Conservation (phyloP, 2,888 invertebrate genomes). For the Pterostichus niger region DNA sequence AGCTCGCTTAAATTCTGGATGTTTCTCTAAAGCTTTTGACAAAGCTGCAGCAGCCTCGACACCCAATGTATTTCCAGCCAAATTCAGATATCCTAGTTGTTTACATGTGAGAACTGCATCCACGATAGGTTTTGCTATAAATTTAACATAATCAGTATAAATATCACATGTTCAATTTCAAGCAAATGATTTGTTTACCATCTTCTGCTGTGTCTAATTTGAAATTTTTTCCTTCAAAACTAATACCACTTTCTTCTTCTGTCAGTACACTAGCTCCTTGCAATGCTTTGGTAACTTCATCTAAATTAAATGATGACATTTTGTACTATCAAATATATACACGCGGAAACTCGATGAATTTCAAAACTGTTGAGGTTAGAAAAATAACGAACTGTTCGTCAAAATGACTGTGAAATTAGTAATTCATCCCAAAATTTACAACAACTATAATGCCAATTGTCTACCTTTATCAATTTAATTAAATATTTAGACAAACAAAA, state of each 20-base stretch:
- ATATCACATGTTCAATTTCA: conserved; percentile 52
- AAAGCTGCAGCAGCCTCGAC: conserved; percentile 93
- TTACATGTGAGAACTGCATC: conserved; percentile 86
- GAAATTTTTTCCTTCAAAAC: conserved; percentile 88
- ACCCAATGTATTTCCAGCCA: conserved; percentile 96
- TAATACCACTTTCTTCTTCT: conserved; percentile 81
- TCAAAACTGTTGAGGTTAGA: conserved; percentile 55
- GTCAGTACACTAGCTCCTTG: conserved; percentile 76
- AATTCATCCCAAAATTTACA: not conserved
- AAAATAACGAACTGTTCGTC: conserved; percentile 60
- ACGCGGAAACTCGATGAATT: conserved; percentile 50
- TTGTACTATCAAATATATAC: conserved; percentile 67
- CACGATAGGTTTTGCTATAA: conserved; percentile 85
- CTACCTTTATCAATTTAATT: not conserved
- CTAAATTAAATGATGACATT: conserved; percentile 80
- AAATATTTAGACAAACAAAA: not conserved
- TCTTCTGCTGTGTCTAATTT: conserved; percentile 89
- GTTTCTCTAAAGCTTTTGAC: conserved; percentile 87
- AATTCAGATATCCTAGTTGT: conserved; percentile 85
- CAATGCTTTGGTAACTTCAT: conserved; percentile 79
- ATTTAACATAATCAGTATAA: conserved; percentile 63
- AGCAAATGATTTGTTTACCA: conserved; percentile 80
- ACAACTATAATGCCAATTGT: conserved; percentile 8
- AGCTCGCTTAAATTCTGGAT: conserved; percentile 89
- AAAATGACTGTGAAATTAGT: conserved; percentile 47